A percentile compares a stretch with the other conserved stretches of the same genome.
phyloP scores from a whole-genome alignment of 2,113 vertebrate genomes.

The Burhinus oedicnemus region DNA sequence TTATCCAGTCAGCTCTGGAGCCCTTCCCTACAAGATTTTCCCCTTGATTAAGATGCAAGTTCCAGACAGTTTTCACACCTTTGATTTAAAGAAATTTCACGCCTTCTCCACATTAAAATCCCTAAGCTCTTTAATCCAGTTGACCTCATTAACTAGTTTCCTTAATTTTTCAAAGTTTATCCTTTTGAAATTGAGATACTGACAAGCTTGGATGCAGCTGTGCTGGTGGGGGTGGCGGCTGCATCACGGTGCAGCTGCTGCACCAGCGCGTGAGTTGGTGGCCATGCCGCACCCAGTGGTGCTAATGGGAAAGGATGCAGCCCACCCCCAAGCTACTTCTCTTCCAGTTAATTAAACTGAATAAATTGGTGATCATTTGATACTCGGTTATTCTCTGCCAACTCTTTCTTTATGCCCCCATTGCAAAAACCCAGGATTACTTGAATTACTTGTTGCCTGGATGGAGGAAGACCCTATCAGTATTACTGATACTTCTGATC shows the following conservation, averaged over 20 bases:
- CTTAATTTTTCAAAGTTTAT: slow-evolving; percentile 62
- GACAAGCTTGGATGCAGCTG: slow-evolving; percentile 41
- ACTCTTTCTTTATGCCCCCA: background rate
- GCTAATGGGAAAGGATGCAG: background rate
- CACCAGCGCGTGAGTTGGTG: rapidly evolving
- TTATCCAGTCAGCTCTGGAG: slow-evolving; percentile 42
- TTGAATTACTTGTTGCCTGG: background rate
- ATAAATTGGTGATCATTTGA: background rate
- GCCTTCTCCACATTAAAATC: slow-evolving; percentile 65
- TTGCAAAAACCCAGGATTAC: background rate
- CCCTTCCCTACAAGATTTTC: slow-evolving; percentile 35
- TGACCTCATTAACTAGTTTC: slow-evolving; percentile 70
- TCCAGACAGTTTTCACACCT: slow-evolving; percentile 68
- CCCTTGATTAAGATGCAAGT: slow-evolving; percentile 65
- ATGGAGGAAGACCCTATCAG: background rate
- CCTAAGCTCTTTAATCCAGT: slow-evolving; percentile 64
- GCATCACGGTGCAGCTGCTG: background rate
- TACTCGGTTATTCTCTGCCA: background rate
- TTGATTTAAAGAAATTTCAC: slow-evolving; percentile 70
- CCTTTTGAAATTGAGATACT: slow-evolving; percentile 48
- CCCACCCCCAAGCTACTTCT: background rate
- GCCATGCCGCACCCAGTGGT: rapidly evolving
- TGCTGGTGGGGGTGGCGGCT: background rate
- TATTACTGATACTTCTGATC: background rate
- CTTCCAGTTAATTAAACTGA: background rate